These are phyloP conservation scores for Champsocephalus gunnari DNA, from an alignment of 2,797 vertebrate genomes.

Conservation along the genomic window DNA sequence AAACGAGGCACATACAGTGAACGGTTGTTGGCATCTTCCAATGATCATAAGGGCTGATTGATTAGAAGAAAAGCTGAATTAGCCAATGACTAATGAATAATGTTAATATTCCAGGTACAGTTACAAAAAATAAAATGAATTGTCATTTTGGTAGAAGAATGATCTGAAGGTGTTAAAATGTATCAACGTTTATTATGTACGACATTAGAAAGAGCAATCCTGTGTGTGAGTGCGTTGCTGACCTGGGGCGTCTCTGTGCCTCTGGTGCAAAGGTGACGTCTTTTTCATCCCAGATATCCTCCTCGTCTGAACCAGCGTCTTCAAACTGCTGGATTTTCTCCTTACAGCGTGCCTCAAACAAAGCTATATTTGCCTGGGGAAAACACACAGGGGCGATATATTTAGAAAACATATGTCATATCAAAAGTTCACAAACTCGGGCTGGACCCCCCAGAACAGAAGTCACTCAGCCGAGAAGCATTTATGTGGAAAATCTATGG, in stretches of 20 bases:
- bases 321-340: slow-evolving; percentile 99
- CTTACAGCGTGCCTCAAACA: slow-evolving; percentile 98
- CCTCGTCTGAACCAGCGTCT: slow-evolving; percentile 96
- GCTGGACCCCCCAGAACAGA: slow-evolving; percentile 20
- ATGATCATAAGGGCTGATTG: neutral
- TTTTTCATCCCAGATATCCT: slow-evolving; percentile 99
- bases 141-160: neutral
- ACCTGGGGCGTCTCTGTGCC: slow-evolving; percentile 94
- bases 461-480: slow-evolving; percentile 17
- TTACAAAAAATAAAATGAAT: too few species aligned
- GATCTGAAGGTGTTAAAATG: neutral
- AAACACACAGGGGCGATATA: slow-evolving; percentile 26
- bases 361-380: slow-evolving; percentile 93
- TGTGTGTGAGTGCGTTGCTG: neutral
- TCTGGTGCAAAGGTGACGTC: slow-evolving; percentile 94
- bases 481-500: neutral
- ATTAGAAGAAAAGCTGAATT: neutral
- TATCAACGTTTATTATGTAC: neutral
- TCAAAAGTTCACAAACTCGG: neutral
- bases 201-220: neutral
- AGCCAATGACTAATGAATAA: neutral
- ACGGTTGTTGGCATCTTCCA: too few species aligned
- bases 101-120: too few species aligned
- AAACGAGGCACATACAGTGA: too few species aligned
- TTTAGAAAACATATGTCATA: neutral